Percentiles rank a stretch among this genome's conserved stretches.
Evolutionary conservation across 2,113 vertebrate species (phyloP).

Genomic region (Mus pahari): DNA sequence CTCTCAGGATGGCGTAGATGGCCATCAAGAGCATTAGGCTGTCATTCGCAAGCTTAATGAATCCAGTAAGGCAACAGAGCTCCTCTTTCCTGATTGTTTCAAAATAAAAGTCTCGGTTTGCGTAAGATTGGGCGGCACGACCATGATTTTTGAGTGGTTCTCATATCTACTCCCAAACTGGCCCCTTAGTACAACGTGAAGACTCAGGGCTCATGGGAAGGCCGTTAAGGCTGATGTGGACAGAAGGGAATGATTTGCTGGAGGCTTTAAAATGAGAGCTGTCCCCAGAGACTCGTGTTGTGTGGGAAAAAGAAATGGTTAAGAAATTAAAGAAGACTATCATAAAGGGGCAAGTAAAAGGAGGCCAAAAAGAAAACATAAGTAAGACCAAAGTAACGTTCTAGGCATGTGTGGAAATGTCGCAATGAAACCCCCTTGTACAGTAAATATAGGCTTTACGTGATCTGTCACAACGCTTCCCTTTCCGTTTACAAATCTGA

Average conservation of each 20-base stretch:
- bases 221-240: background rate
- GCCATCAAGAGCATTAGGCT: background rate
- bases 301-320: background rate
- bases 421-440: background rate
- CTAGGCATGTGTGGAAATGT: background rate
- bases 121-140: background rate
- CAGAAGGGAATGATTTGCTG: background rate
- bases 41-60: background rate
- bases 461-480: background rate
- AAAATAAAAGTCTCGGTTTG: background rate
- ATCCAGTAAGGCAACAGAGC: background rate
- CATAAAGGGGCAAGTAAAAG: background rate
- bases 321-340: background rate
- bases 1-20: background rate
- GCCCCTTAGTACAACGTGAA: background rate
- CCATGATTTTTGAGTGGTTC: background rate
- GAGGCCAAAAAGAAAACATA: background rate
- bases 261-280: background rate
- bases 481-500: background rate
- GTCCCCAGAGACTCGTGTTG: background rate
- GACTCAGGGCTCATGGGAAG: background rate
- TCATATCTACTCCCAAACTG: background rate
- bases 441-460: background rate
- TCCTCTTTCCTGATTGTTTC: background rate
- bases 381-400: background rate